Percentiles rank a stretch among this genome's conserved stretches.
These are phyloP conservation scores for Mugil cephalus DNA, from an alignment of 2,113 vertebrate genomes.

Conservation along the genomic window DNA sequence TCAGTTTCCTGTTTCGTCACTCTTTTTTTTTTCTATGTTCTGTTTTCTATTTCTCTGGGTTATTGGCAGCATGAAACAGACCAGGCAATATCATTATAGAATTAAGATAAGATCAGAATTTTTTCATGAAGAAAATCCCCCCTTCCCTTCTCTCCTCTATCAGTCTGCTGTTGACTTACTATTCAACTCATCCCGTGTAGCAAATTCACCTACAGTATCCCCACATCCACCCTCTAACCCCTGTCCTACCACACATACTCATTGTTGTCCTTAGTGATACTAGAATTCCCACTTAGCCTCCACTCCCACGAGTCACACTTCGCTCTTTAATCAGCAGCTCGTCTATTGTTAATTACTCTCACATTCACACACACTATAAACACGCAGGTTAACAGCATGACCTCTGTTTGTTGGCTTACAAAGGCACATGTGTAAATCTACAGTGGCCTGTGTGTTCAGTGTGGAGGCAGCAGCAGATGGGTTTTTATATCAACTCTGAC, in stretches of 20 bases:
- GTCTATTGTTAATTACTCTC: constrained; percentile 43
- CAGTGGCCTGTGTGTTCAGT: constrained; percentile 17
- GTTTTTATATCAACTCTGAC: constrained; percentile 14
- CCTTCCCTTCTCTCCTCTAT: neutral
- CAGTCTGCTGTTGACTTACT: constrained; percentile 39
- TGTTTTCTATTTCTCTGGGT: constrained; percentile 26
- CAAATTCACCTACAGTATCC: neutral
- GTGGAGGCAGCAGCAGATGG: constrained; percentile 29
- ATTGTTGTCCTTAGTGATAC: constrained; percentile 37
- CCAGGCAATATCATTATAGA: neutral
- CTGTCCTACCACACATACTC: neutral
- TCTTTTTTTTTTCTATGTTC: neutral
- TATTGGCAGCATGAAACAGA: constrained; percentile 2
- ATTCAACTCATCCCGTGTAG: constrained; percentile 32
- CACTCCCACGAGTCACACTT: constrained; percentile 34
- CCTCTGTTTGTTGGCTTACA: constrained; percentile 28
- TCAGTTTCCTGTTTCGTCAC: neutral
- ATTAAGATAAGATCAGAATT: constrained; percentile 21
- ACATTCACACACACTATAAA: neutral
- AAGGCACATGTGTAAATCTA: constrained; percentile 11
- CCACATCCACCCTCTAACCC: neutral
- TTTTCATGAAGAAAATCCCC: neutral
- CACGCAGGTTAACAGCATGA: constrained; percentile 10
- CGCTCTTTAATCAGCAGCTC: constrained; percentile 45
- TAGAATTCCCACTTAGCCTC: constrained; percentile 35